Base-by-base conservation (phyloP, 2,113 vertebrate genomes). In the Burhinus bistriatus region DNA sequence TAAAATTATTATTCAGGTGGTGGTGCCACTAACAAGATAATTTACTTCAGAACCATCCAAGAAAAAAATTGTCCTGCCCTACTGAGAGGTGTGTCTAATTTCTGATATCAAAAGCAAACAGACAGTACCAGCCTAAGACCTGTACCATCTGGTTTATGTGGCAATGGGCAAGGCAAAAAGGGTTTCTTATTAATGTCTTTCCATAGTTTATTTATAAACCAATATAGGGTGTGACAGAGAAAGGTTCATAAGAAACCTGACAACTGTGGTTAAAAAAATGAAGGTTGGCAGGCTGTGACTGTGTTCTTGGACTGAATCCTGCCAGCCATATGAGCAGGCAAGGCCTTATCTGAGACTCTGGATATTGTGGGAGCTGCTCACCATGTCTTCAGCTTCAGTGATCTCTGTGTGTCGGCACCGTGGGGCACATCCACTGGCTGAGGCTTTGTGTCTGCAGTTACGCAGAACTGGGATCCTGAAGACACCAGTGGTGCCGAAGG, bases 81-180 rank as follows among this genome's bases (percentile, higher is more conserved):
- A 42, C 55, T 36, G 44, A 62, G 45, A 96, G 97, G 97, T 57
- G 94, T 97, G 93, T 87, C 90, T 86, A 57, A 54, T 81, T 80
- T 71, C 93, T 95, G 89, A 23, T 98, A 98, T 96, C 97, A 95
- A 95, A 93, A 96, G 92, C 78, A 97, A 98, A 98, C 89, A 98
- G 73, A 89, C 9, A 57, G 98, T 98, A 90, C 97, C 96, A 97
- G 94, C 18, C 72, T 83, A 87, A 47, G 9, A 68, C 87, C 62
- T 2, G 84, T 85, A 97, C 98, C 94, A 97, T 59, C 86, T 96
- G 81, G 89, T 55, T 83, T 85, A 93, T 32, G 82, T 94, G 64
- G 57, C 86, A 95, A 61, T n/a, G 20, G 57, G 66, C 68, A 95
- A 75, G n/a, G 27, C 36, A 82, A 91, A 92, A 93, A 90, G 68